Percentiles rank a stretch among this genome's conserved stretches.
Conservation (phyloP, 2,888 invertebrate genomes). For the Acanthosepion pharaonis region DNA sequence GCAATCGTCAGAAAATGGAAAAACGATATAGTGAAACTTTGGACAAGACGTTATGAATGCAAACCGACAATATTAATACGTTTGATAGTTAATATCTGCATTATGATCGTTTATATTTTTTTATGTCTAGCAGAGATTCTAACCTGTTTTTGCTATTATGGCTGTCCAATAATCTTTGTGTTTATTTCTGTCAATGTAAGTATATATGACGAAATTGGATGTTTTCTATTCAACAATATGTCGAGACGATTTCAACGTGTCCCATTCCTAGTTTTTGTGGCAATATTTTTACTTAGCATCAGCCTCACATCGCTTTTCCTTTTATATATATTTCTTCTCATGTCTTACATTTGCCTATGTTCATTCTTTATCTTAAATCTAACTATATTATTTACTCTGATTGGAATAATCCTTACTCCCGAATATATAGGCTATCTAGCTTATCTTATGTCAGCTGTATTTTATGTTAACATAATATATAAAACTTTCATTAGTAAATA, state of each 20-base stretch:
- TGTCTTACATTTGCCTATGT: background rate
- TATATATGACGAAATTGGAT: background rate
- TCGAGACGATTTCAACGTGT: background rate
- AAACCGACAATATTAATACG: accelerated
- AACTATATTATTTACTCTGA: background rate
- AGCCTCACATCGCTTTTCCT: background rate
- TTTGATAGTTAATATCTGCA: background rate
- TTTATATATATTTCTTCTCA: background rate
- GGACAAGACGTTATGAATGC: background rate
- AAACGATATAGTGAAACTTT: background rate
- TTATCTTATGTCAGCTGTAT: background rate
- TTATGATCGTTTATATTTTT: background rate
- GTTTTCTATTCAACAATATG: background rate
- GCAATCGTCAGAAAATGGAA: background rate
- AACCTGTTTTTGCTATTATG: background rate
- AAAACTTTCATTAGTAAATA: background rate
- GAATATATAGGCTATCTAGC: background rate
- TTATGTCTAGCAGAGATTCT: background rate
- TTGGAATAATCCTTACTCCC: background rate
- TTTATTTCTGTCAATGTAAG: background rate
- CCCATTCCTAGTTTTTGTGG: background rate
- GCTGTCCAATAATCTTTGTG: background rate
- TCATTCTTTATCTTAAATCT: background rate
- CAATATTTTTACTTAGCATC: background rate
- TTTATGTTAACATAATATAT: background rate